Conservation (phyloP, 2,113 vertebrate species). For the Saccopteryx leptura region DNA sequence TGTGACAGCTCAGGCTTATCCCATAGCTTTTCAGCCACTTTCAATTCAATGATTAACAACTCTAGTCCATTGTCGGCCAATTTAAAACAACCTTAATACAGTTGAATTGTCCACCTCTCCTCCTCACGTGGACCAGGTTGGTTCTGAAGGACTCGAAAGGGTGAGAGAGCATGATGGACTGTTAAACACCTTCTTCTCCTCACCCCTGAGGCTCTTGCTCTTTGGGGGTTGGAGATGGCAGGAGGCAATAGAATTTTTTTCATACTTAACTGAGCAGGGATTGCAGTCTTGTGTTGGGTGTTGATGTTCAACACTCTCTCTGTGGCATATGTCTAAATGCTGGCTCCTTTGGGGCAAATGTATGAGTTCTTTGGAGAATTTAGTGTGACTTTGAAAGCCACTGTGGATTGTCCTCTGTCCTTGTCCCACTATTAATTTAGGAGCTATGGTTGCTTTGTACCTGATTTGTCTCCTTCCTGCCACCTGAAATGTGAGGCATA, state of each 20-base stretch:
- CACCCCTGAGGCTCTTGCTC: neutral
- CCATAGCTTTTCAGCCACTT: neutral
- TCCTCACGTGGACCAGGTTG: neutral
- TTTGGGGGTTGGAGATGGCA: neutral
- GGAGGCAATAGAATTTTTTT: neutral
- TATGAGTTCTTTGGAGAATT: neutral
- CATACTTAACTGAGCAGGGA: neutral
- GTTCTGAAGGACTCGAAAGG: neutral
- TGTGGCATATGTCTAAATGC: neutral
- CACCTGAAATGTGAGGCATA: neutral
- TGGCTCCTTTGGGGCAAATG: neutral
- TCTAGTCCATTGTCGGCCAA: neutral
- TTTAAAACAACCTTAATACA: neutral
- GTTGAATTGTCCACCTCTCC: fast-evolving
- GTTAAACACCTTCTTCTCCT: fast-evolving
- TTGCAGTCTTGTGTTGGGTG: neutral
- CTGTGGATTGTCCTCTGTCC: neutral
- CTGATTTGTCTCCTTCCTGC: neutral
- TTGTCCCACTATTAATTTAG: neutral
- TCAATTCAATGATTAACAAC: neutral
- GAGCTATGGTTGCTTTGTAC: neutral
- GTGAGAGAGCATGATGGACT: fast-evolving
- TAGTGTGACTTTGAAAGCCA: neutral
- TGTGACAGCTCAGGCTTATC: neutral
- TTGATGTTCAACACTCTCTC: neutral